These are phyloP conservation scores for Climacteris rufus DNA, from an alignment of 2,113 vertebrate genomes.

Conservation along the genomic window DNA sequence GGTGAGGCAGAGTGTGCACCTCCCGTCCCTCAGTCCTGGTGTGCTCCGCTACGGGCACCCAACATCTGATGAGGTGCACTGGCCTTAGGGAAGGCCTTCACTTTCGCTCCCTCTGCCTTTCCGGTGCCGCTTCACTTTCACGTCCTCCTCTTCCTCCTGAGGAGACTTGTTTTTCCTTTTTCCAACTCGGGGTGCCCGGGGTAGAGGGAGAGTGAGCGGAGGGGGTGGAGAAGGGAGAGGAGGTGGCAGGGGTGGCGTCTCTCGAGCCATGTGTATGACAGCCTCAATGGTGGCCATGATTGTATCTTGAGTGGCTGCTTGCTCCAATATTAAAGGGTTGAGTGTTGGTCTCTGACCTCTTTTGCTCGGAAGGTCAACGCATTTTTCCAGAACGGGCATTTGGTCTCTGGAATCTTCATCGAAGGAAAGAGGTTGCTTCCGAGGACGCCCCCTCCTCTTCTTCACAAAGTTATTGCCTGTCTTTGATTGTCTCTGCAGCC, in stretches of 20 bases:
- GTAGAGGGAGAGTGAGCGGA: background rate
- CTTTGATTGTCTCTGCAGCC: conserved; percentile 98
- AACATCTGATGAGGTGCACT: background rate
- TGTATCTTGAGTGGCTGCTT: conserved; percentile 82
- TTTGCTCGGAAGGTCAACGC: conserved; percentile 89
- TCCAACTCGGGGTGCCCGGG: conserved; percentile 64
- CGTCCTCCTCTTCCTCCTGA: conserved; percentile 69
- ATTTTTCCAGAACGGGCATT: conserved; percentile 96
- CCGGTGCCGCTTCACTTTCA: conserved; percentile 79
- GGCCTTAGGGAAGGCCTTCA: conserved; percentile 65
- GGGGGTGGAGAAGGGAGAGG: conserved; percentile 35
- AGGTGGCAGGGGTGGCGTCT: conserved; percentile 60
- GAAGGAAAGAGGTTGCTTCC: conserved; percentile 84
- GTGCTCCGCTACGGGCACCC: background rate
- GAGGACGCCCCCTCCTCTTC: conserved; percentile 87
- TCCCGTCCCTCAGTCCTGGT: background rate
- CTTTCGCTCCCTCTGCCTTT: conserved; percentile 78
- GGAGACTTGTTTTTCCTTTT: conserved; percentile 72
- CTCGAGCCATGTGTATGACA: conserved; percentile 91
- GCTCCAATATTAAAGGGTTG: conserved; percentile 80
- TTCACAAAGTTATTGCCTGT: conserved; percentile 99
- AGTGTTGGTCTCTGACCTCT: conserved; percentile 76
- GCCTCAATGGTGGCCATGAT: conserved; percentile 94
- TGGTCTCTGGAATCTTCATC: conserved; percentile 84
- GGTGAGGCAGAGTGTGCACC: background rate